Conservation (phyloP, 2,888 invertebrate genomes). For the Cotesia congregata region DNA sequence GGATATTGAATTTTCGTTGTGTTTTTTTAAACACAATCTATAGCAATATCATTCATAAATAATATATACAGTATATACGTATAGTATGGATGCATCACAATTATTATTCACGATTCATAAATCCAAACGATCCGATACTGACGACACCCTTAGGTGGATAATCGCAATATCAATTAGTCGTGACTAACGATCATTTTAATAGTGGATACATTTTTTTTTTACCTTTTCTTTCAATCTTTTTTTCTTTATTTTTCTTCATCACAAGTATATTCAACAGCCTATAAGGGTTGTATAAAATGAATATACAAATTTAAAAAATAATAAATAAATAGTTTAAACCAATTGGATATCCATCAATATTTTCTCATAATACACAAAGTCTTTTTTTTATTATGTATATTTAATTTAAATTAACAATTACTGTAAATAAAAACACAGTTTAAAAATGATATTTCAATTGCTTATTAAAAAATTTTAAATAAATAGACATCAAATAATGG, state of each 20-base stretch:
- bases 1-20: neutral
- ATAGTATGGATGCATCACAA: neutral
- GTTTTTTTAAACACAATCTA: neutral
- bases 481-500: neutral
- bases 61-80: neutral
- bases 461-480: neutral
- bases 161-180: constrained; percentile 30
- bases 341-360: neutral
- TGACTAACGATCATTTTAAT: constrained; percentile 14
- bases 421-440: no score
- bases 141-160: constrained; percentile 11
- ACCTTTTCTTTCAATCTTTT: neutral
- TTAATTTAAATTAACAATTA: neutral
- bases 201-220: neutral
- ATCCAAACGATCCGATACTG: constrained; percentile 11
- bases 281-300: neutral
- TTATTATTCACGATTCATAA: constrained; percentile 32
- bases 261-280: neutral
- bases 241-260: neutral
- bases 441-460: neutral
- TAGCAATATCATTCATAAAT: neutral
- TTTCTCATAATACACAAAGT: neutral
- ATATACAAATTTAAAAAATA: neutral
- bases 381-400: neutral
- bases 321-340: neutral